These are phyloP conservation scores for Vicugna pacos DNA, from an alignment of 2,113 vertebrate species.

Conservation along the genomic window DNA sequence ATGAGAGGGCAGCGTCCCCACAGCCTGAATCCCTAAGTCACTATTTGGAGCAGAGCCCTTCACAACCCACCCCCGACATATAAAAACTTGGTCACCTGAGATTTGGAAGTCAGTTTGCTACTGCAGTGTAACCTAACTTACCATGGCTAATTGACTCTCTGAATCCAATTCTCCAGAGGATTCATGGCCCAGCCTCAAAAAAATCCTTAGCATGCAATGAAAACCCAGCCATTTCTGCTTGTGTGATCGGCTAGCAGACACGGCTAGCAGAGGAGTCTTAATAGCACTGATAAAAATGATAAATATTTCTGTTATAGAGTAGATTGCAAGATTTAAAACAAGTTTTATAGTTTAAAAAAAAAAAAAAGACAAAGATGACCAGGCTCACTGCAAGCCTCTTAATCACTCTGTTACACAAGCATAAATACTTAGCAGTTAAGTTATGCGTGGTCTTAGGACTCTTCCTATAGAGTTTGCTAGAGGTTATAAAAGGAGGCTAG, in stretches of 20 bases:
- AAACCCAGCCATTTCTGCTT: conserved; percentile 35
- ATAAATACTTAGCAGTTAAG: not conserved
- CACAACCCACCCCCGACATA: accelerated
- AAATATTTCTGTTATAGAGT: not conserved
- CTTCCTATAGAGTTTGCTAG: not conserved
- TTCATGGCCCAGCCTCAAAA: not conserved
- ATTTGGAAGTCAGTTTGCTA: not conserved
- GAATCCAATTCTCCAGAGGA: not conserved
- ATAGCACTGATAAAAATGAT: conserved; percentile 40
- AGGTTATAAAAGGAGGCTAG: not conserved
- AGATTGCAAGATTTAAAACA: not conserved
- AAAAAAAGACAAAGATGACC: not conserved
- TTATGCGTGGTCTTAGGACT: not conserved
- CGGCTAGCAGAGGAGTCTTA: not conserved
- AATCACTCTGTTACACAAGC: not conserved
- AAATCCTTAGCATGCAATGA: not conserved
- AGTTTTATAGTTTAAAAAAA: not conserved
- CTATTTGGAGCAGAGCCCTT: not conserved
- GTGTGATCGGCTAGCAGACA: not conserved
- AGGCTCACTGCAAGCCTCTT: not conserved
- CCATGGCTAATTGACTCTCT: not conserved
- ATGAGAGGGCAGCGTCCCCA: not conserved
- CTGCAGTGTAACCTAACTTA: not conserved
- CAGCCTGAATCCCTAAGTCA: not conserved
- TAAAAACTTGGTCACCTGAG: not conserved